phyloP scores from a whole-genome alignment of 1,140 invertebrate species.

The Neodiprion pinetum region DNA sequence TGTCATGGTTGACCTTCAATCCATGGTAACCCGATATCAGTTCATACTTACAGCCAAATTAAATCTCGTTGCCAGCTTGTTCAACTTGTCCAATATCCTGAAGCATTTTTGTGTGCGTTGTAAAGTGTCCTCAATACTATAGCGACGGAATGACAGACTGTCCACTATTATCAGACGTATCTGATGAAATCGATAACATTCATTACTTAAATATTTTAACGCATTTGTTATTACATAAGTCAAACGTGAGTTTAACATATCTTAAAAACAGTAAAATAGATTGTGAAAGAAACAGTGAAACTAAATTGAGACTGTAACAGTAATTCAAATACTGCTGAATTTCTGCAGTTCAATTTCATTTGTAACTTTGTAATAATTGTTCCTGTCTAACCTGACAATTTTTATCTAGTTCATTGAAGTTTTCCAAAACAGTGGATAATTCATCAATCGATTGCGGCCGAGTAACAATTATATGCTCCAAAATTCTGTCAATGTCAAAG shows the following conservation, averaged over 20 bases:
- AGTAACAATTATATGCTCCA: slow-evolving; percentile 37
- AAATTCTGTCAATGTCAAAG: slow-evolving; percentile 31
- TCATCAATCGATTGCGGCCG: slow-evolving; percentile 38
- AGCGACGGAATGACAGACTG: slow-evolving; percentile 49
- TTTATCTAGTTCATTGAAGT: slow-evolving; percentile 30
- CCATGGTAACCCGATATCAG: not conserved
- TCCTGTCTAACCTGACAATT: slow-evolving; percentile 22
- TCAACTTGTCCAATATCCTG: slow-evolving; percentile 40
- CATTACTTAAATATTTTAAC: not conserved
- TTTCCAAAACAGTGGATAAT: slow-evolving; percentile 35
- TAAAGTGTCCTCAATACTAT: slow-evolving; percentile 34
- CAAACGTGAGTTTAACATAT: too few species aligned
- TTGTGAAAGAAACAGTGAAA: too few species aligned
- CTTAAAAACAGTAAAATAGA: too few species aligned
- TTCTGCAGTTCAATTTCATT: slow-evolving; percentile 6
- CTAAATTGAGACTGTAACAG: too few species aligned
- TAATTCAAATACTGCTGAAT: slow-evolving; percentile 7
- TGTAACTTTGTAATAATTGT: slow-evolving; percentile 22
- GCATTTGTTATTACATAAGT: not conserved
- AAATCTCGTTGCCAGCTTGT: slow-evolving; percentile 31
- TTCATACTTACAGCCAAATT: slow-evolving; percentile 39
- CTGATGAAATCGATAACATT: slow-evolving; percentile 28
- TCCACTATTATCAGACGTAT: slow-evolving; percentile 44
- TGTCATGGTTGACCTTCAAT: not conserved
- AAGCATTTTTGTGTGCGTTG: slow-evolving; percentile 41